Conservation (phyloP, 2,888 invertebrate species). For the Lissonota sp. region DNA sequence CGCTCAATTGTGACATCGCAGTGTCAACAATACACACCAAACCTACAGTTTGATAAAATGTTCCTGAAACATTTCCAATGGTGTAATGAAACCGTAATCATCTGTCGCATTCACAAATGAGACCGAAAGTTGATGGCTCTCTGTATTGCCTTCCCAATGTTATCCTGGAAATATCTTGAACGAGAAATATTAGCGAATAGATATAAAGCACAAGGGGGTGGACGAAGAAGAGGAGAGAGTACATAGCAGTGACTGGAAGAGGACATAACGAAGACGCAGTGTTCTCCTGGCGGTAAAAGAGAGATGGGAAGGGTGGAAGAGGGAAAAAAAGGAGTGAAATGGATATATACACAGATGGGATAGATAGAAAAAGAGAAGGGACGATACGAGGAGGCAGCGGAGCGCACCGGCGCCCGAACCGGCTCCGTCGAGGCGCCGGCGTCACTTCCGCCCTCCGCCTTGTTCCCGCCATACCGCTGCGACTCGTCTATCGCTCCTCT, state of each 20-base stretch:
- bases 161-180: conserved; percentile 54
- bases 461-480: conserved; percentile 63
- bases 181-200: conserved; percentile 74
- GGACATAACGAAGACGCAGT: conserved; percentile 83
- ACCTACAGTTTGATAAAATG: conserved; percentile 55
- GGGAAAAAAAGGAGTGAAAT: conserved; percentile 49
- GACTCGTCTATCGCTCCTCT: conserved; percentile 60
- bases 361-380: conserved; percentile 71
- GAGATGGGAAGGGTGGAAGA: conserved; percentile 67
- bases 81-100: conserved; percentile 25
- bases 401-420: conserved; percentile 82
- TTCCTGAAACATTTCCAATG: conserved; percentile 30
- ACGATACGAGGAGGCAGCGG: conserved; percentile 80
- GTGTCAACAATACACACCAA: conserved; percentile 4
- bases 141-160: neutral
- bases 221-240: conserved; percentile 47
- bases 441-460: conserved; percentile 81
- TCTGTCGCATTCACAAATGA: neutral
- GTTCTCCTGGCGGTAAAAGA: conserved; percentile 69
- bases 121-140: conserved; percentile 1
- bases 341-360: conserved; percentile 42
- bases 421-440: conserved; percentile 84
- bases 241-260: conserved; percentile 75
- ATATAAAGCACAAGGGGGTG: conserved; percentile 63
- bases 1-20: neutral